phyloP scores from a whole-genome alignment of 2,113 vertebrate species.

The Geococcyx californianus region DNA sequence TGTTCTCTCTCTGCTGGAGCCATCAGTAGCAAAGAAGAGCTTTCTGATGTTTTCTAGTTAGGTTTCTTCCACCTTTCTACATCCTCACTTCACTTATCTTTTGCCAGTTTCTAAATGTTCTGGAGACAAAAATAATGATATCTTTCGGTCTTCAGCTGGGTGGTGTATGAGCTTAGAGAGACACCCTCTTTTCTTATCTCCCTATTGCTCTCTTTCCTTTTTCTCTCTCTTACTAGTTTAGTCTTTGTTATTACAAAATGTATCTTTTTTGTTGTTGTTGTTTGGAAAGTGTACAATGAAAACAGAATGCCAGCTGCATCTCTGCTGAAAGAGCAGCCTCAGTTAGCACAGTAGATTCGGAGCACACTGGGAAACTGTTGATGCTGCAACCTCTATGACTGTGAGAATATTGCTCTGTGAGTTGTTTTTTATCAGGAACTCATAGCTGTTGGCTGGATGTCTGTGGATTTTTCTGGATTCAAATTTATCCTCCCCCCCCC shows the following conservation, averaged over 20 bases:
- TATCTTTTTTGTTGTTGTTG: conserved; percentile 1
- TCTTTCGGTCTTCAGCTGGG: not conserved
- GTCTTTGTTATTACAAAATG: conserved; percentile 67
- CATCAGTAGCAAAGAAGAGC: not conserved
- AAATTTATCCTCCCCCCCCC: conserved; percentile 31
- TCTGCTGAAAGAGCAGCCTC: conserved; percentile 70
- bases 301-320: conserved; percentile 58
- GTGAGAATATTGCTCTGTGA: conserved; percentile 67
- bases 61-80: not conserved
- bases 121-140: not conserved
- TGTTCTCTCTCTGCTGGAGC: not conserved
- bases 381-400: conserved; percentile 68
- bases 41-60: not conserved
- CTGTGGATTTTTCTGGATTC: conserved; percentile 71
- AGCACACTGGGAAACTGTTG: conserved; percentile 67
- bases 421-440: conserved; percentile 70
- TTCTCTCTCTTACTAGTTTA: conserved; percentile 53
- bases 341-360: conserved; percentile 59
- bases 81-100: not conserved
- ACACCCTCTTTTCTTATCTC: not conserved
- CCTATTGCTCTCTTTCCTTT: not conserved
- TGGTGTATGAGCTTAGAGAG: not conserved
- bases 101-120: not conserved
- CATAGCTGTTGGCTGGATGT: conserved; percentile 68
- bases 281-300: conserved; percentile 53